Conservation (phyloP, 2,888 invertebrate genomes). For the Miltochrista miniata region DNA sequence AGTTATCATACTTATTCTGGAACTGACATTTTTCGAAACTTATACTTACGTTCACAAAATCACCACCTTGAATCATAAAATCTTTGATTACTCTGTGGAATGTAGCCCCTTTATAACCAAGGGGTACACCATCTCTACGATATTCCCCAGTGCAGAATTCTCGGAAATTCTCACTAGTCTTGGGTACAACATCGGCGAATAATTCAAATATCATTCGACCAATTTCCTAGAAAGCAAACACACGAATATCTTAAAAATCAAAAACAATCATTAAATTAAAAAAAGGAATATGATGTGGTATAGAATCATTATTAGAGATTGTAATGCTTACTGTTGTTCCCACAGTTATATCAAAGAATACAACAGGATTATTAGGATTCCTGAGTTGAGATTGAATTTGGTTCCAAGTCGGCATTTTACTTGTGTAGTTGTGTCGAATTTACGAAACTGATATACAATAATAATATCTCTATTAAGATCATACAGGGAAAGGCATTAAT, state of each 20-base stretch:
- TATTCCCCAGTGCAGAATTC: conserved; percentile 99
- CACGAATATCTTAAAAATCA: no score
- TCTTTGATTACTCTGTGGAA: conserved; percentile 99
- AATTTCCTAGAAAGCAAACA: conserved; percentile 88
- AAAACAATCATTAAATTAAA: no score
- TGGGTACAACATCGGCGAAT: conserved; percentile 98
- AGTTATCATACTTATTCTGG: no score
- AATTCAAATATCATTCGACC: conserved; percentile 99
- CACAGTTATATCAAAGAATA: conserved; percentile 98
- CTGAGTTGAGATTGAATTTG: conserved; percentile 95
- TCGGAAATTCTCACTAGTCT: conserved; percentile 98
- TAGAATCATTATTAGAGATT: no score
- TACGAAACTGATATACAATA: no score
- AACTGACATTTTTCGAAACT: background rate
- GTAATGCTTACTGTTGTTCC: conserved; percentile 90
- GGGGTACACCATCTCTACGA: conserved; percentile 96
- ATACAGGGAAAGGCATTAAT: no score
- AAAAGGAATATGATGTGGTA: no score
- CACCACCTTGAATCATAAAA: conserved; percentile 99
- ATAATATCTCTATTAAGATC: no score
- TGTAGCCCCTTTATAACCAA: conserved; percentile 97
- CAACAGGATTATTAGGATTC: conserved; percentile 98
- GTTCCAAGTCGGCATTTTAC: conserved; percentile 95
- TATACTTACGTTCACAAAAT: conserved; percentile 96
- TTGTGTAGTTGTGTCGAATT: no score